These are phyloP conservation scores for Talpa occidentalis DNA, from an alignment of 2,113 vertebrate genomes.

Conservation along the genomic window DNA sequence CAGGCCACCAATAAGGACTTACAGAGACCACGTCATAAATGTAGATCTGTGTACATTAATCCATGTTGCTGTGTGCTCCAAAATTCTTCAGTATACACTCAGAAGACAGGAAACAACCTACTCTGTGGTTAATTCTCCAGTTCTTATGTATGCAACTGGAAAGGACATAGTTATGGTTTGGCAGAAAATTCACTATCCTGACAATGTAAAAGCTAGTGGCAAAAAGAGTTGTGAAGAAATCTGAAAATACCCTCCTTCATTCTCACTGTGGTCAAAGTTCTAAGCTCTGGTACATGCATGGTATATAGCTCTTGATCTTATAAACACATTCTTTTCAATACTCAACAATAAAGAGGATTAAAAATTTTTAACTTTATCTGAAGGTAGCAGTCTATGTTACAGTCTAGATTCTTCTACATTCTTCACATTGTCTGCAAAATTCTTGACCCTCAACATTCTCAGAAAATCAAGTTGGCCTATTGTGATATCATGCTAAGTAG, in stretches of 20 bases:
- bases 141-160: not conserved
- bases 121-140: not conserved
- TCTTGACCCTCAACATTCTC: not conserved
- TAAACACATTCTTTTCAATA: not conserved
- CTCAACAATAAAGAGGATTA: not conserved
- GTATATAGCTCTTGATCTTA: not conserved
- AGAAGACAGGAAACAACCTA: not conserved
- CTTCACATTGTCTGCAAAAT: not conserved
- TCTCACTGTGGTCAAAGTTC: no score
- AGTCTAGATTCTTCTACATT: not conserved
- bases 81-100: not conserved
- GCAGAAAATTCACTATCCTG: not conserved
- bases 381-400: not conserved
- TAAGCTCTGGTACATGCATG: not conserved
- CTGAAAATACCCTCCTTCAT: not conserved
- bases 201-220: not conserved
- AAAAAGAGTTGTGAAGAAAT: not conserved
- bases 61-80: not conserved
- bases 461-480: not conserved
- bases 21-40: not conserved
- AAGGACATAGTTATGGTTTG: not conserved
- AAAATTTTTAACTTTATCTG: not conserved
- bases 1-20: not conserved
- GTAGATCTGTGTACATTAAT: not conserved
- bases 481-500: not conserved